A percentile compares a stretch with the other conserved stretches of the same genome.
These are phyloP conservation scores for Enteromius thamalakanensis DNA, from an alignment of 2,797 vertebrate species.

Conservation along the genomic window DNA sequence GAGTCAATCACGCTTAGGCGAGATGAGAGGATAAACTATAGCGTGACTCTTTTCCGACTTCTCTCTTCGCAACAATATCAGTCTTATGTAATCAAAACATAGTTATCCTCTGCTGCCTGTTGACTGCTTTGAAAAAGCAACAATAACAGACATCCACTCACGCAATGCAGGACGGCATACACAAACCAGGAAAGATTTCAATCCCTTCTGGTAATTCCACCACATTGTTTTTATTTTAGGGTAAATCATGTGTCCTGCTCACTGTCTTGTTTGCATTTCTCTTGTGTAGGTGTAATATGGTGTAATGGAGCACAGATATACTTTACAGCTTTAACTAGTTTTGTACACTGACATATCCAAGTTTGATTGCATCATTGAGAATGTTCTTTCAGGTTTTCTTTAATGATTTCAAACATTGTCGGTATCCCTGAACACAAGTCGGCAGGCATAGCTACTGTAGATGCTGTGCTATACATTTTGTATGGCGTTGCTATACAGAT, in stretches of 20 bases:
- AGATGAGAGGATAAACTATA: constrained; percentile 69
- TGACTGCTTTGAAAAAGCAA: constrained; percentile 70
- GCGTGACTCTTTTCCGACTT: constrained; percentile 68
- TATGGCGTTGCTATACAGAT: constrained; percentile 36
- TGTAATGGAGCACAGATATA: not conserved
- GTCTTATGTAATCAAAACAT: constrained; percentile 77
- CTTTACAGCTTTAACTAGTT: not conserved
- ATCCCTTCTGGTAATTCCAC: constrained; percentile 20
- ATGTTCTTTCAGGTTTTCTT: not conserved
- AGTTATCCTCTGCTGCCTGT: constrained; percentile 72
- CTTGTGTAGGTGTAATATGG: not conserved
- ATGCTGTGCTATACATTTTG: not conserved
- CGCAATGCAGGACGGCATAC: constrained; percentile 53
- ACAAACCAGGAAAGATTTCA: constrained; percentile 49
- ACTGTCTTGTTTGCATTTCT: not conserved
- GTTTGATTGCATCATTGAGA: not conserved
- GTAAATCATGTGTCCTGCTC: constrained; percentile 9
- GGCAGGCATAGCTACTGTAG: not conserved
- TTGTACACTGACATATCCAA: not conserved
- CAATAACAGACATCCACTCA: constrained; percentile 74
- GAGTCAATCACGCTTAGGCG: constrained; percentile 65
- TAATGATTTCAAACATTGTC: not conserved
- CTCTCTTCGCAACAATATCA: constrained; percentile 69
- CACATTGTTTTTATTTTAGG: constrained; percentile 3
- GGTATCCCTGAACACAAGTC: not conserved